phyloP scores from a whole-genome alignment of 2,888 invertebrate species.

The Himalopsyche japonica region DNA sequence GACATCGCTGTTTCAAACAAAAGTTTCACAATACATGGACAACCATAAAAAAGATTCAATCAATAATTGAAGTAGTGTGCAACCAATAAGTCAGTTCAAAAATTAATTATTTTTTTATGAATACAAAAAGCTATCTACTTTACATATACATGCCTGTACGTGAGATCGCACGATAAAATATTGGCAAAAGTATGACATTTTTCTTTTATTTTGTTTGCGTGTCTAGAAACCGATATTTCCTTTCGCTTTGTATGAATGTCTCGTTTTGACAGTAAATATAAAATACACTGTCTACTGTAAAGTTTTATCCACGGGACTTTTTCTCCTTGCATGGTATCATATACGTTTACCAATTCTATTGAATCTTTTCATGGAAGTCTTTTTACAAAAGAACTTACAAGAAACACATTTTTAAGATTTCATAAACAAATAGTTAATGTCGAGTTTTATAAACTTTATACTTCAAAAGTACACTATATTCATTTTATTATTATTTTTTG shows the following conservation, averaged over 20 bases:
- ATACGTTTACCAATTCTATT: neutral
- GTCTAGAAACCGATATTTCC: constrained; percentile 19
- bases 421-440: too few species aligned
- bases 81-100: neutral
- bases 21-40: too few species aligned
- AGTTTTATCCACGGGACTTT: neutral
- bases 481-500: too few species aligned
- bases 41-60: too few species aligned
- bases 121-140: neutral
- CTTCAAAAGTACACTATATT: too few species aligned
- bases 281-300: neutral
- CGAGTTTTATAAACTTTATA: too few species aligned
- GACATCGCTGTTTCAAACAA: too few species aligned
- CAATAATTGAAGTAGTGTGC: neutral
- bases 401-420: neutral
- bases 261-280: constrained; percentile 28
- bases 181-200: neutral
- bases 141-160: neutral
- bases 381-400: neutral
- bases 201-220: neutral
- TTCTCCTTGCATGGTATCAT: constrained; percentile 6
- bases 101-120: neutral
- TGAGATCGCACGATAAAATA: neutral
- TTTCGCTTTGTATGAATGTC: constrained; percentile 14
- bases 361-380: neutral